These are phyloP conservation scores for Desmodus rotundus DNA, from an alignment of 2,113 vertebrate species.

Conservation along the genomic window DNA sequence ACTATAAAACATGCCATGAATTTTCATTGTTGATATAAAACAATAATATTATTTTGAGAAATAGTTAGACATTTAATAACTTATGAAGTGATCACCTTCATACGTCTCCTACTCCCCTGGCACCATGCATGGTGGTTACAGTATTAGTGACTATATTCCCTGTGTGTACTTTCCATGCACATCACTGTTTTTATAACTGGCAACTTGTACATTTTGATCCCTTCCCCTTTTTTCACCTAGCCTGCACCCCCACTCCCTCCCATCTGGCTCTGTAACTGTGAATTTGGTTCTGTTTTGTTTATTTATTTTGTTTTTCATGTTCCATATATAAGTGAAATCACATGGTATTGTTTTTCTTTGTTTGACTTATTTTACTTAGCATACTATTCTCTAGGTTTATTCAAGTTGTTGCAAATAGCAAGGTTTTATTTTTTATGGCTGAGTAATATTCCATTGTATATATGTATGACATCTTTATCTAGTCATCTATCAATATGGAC, in stretches of 20 bases:
- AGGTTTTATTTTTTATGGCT: neutral
- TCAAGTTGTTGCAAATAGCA: neutral
- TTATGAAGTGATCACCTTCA: neutral
- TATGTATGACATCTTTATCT: too few species aligned
- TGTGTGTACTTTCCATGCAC: neutral
- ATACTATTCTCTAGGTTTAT: neutral
- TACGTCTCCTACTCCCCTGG: neutral
- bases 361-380: neutral
- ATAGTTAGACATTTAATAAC: neutral
- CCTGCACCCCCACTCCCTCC: neutral
- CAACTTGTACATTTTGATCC: neutral
- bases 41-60: neutral
- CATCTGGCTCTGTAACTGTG: neutral
- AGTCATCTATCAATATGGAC: too few species aligned
- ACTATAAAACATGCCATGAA: neutral
- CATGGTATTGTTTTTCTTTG: neutral
- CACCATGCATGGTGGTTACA: too few species aligned
- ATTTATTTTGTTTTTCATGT: too few species aligned
- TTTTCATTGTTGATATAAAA: conserved; percentile 19
- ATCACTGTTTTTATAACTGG: neutral
- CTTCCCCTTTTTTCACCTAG: neutral
- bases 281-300: too few species aligned
- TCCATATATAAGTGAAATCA: too few species aligned
- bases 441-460: neutral
- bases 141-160: too few species aligned